Evolutionary conservation across 2,888 invertebrate genomes (phyloP), one percentile per base, ranked within the genome.

Genomic region (Pterostichus niger): DNA sequence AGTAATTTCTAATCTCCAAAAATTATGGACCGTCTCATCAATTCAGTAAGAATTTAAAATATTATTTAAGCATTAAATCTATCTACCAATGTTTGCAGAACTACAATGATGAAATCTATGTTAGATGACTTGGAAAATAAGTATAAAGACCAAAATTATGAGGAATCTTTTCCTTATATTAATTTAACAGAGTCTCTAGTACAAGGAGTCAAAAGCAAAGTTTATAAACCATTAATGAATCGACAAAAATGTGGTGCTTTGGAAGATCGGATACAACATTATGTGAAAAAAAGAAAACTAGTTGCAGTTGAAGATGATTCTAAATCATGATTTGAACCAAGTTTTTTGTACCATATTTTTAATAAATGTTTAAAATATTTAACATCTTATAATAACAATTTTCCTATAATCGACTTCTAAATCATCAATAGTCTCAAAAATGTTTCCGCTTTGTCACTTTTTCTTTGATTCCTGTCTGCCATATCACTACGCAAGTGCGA

Each of bases 211-310:
- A 94, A 93, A 86, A 89, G 94, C 0, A 95, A 92, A 87, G 91
- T 92, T 6, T 96, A 98, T 90, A 93, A 93, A 84, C 95, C 95
- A 0, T 89, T 98, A 44, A 89, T 96, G 89, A 91, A 94, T 85
- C 92, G 98, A 85, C 93, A 93, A 64, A 94, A 93, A 84, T 97
- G 97, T 90, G 97, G 94, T 56, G 96, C 96, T 87, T 91, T 97
- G 84, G 96, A 97, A 90, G 94, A 95, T 86, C 93, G 94, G 85
- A 94, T 97, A 75, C 92, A 95, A 86, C 94, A 95, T 89, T 96
- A 93, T 87, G 92, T 92, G 6, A 96, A 95, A 88, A 94, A 94
- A 87, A 92, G 93, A 87, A 92, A 93, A 88, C 85, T 90, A 31
- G 49, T 82, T 33, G 4, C n/a, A 15, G 49, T 44, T 82, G 75